A percentile compares a stretch with the other conserved stretches of the same genome.
These are phyloP conservation scores for Rhyacichthys aspro DNA, from an alignment of 2,797 vertebrate genomes.

Conservation along the genomic window DNA sequence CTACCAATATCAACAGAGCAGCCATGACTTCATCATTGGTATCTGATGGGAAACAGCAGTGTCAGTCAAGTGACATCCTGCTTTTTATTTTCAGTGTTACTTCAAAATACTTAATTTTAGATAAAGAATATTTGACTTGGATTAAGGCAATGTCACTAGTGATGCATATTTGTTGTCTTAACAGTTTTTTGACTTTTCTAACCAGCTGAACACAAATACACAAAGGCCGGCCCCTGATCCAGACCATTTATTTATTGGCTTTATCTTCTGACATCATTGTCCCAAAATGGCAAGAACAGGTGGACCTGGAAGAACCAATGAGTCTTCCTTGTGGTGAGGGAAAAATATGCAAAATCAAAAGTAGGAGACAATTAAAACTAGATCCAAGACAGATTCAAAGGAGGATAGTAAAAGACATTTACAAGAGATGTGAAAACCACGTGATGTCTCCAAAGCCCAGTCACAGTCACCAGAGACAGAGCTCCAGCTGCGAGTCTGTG, in stretches of 20 bases:
- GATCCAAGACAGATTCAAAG: conserved; percentile 4
- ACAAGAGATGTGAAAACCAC: conserved; percentile 67
- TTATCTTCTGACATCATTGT: conserved; percentile 36
- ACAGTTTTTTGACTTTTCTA: conserved; percentile 17
- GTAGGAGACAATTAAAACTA: too few species aligned
- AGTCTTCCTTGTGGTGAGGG: conserved; percentile 11
- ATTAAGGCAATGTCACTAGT: conserved; percentile 20
- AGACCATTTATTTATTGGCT: conserved; percentile 51
- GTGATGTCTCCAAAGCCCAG: conserved; percentile 59
- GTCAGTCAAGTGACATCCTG: conserved; percentile 43
- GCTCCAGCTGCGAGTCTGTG: conserved; percentile 71
- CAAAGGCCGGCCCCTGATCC: conserved; percentile 26
- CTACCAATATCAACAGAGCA: conserved; percentile 66
- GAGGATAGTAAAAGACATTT: conserved; percentile 23
- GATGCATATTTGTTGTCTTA: conserved; percentile 34
- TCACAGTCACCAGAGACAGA: conserved; percentile 76
- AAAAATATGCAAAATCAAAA: conserved; percentile 10
- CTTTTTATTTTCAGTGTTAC: conserved; percentile 26
- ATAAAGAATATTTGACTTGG: conserved; percentile 34
- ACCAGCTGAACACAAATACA: conserved; percentile 31
- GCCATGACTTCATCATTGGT: conserved; percentile 58
- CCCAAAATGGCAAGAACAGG: conserved; percentile 47
- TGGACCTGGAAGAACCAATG: conserved; percentile 43
- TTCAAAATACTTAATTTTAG: conserved; percentile 29
- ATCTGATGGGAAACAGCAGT: conserved; percentile 51